Conservation (phyloP, 2,797 vertebrate genomes). For the Ambastaia sidthimunki region DNA sequence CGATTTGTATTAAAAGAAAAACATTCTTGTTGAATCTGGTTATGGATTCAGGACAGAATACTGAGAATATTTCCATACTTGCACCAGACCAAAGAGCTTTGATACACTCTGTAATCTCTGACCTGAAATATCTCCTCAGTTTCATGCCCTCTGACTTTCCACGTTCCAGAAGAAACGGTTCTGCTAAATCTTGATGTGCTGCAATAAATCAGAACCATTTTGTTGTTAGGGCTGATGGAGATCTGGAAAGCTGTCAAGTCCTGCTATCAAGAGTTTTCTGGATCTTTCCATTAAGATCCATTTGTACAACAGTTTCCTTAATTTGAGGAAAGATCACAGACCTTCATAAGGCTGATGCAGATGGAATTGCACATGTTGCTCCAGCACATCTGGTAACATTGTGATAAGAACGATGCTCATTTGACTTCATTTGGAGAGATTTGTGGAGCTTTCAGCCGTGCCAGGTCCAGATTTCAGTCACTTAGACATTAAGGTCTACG, state of each 20-base stretch:
- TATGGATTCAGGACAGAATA: no score
- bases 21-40: no score
- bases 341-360: not conserved
- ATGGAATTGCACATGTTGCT: conserved; percentile 12
- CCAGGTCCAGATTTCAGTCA: conserved; percentile 42
- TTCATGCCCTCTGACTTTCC: conserved; percentile 14
- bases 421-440: conserved; percentile 27
- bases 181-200: conserved; percentile 28
- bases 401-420: conserved; percentile 24
- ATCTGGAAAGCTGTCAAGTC: conserved; percentile 30
- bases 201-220: conserved; percentile 45
- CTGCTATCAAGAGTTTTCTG: conserved; percentile 13
- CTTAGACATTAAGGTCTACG: conserved; percentile 29
- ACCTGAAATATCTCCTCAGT: conserved; percentile 20
- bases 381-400: conserved; percentile 45
- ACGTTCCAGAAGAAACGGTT: conserved; percentile 29
- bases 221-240: conserved; percentile 37
- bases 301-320: conserved; percentile 35
- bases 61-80: not conserved
- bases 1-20: no score
- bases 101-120: conserved; percentile 12
- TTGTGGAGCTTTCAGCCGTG: conserved; percentile 24
- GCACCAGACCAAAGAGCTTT: conserved; percentile 31
- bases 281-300: conserved; percentile 41
- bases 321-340: conserved; percentile 36